Percentiles rank a stretch among this genome's conserved stretches.
These are phyloP conservation scores for Cacoxenus indagator DNA, from an alignment of 2,888 invertebrate genomes.

Conservation along the genomic window DNA sequence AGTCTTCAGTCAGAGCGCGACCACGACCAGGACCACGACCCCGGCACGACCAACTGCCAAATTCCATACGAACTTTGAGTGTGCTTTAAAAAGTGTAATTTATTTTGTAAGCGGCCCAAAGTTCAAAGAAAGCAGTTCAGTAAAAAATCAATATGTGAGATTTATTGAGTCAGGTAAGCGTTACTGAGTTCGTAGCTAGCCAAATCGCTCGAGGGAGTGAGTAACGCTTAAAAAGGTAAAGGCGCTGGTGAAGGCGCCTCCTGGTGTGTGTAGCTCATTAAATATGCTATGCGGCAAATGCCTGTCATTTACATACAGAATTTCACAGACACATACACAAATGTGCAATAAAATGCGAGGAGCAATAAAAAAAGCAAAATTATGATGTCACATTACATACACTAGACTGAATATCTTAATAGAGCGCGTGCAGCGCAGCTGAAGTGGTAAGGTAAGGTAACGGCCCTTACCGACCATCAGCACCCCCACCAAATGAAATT, in stretches of 20 bases:
- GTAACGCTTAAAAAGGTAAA: neutral
- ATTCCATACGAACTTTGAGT: conserved; percentile 3
- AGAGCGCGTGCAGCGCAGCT: conserved; percentile 40
- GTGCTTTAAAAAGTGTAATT: conserved; percentile 6
- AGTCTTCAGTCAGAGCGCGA: neutral
- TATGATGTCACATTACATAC: conserved; percentile 63
- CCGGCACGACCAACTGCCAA: neutral
- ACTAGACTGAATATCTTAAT: conserved; percentile 62
- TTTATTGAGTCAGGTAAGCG: conserved; percentile 58
- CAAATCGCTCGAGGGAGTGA: neutral
- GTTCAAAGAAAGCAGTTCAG: no score
- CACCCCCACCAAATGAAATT: neutral
- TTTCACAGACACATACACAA: conserved; percentile 24
- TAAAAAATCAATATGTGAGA: conserved; percentile 57
- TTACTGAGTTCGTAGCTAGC: conserved; percentile 43
- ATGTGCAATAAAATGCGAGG: conserved; percentile 18
- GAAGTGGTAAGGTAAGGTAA: conserved; percentile 58
- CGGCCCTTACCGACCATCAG: no score
- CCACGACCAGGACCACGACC: neutral
- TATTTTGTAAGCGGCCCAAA: conserved; percentile 27
- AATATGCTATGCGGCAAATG: conserved; percentile 58
- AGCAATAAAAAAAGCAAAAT: conserved; percentile 24
- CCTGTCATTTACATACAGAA: conserved; percentile 57
- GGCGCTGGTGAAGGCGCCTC: conserved; percentile 9
- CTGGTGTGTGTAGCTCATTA: conserved; percentile 45